Base-by-base conservation (phyloP, 2,113 vertebrate genomes). In the Chascanopsetta lugubris region DNA sequence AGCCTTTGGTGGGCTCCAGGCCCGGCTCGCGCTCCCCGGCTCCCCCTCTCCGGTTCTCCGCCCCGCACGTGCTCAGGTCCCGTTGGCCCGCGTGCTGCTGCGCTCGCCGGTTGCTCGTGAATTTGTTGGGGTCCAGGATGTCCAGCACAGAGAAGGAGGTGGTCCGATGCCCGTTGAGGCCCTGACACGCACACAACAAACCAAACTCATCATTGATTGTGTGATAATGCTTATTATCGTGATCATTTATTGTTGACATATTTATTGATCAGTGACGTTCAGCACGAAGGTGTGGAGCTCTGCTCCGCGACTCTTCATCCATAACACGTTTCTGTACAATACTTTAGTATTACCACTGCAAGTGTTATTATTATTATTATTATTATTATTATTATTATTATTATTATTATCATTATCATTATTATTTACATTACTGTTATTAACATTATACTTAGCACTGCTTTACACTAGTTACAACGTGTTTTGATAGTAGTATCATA, bases 101-200 rank as follows among this genome's bases (percentile, higher is more conserved):
- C 13, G 20, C 72, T 6, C 87, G 40, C 21, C 87, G 85, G 68
- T 6, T 82, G 91, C 96, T 96, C 62, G 96, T 99, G 92, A 99
- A 97, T 87, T 96, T 97, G 91, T 97, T 96, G 49, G 95, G 95
- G 82, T 96, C 95, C 92, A 99, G 88, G 82, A 99, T 99, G 94
- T 99, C 97, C 88, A 98, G 89, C 30, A 99, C 96, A 1, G 97
- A 98, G 90, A 98, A 99, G 7, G 97, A 94, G 29, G 97, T 98
- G 90, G 96, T 97, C 82, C 97, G 94, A 86, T 96, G 89, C 18
- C 72, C 69, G 59, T 45, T 73, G 4, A 76, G 85, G 57, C 87
- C 88, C 88, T 88, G 73, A 10, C 7, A 22, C 36, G 62, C 0
- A 30, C 36, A 65, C 0, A 30, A 62, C 2, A 22, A 30, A 53